Evolutionary conservation across 64 coral and sea anemone species (phyloP), one percentile per base, ranked within the genome.

Genomic region (Stichodactyla mertensii): DNA sequence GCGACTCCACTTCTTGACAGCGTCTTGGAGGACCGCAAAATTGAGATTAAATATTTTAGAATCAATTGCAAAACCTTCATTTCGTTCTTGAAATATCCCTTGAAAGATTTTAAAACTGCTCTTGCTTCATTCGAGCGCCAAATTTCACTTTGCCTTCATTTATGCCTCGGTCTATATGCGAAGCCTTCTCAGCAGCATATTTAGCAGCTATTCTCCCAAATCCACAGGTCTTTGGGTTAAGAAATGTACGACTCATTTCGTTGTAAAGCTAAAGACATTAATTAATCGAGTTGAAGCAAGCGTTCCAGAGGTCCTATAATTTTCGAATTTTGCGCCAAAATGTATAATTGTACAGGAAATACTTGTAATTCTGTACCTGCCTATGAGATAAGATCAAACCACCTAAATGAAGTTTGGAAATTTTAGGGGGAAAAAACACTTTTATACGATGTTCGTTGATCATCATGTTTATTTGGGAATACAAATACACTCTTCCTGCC

Each of bases 61-160:
- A n/a, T n/a, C n/a, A n/a, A n/a, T n/a, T n/a, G n/a, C n/a, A n/a
- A n/a, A n/a, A n/a, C n/a, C n/a, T n/a, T n/a, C n/a, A n/a, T n/a
- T n/a, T n/a, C n/a, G n/a, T n/a, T n/a, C n/a, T n/a, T n/a, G n/a
- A n/a, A n/a, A n/a, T n/a, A 80, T 24, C 4, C 4, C 77, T 23
- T 80, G 12, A 51, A 79, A 79, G 12, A 79, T 16, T 51, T 24
- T 22, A 24, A 16, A 79, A n/a, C 11, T 79, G 77, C 45, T 79
- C 77, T 79, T 79, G 77, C 10, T 79, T 11, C 10, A 22, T 13
- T 51, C 77, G 20, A 11, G 77, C 77, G 45, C 45, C 77, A 79
- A 79, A 79, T 51, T 79, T 79, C 13, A 24, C 77, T 79, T 13
- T 79, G 13, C 77, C 77, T 79, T 79, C 20, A 13, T 79, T 79